Evolutionary conservation across 2,797 vertebrate genomes (phyloP).

Genomic region (Pagetopsis macropterus): DNA sequence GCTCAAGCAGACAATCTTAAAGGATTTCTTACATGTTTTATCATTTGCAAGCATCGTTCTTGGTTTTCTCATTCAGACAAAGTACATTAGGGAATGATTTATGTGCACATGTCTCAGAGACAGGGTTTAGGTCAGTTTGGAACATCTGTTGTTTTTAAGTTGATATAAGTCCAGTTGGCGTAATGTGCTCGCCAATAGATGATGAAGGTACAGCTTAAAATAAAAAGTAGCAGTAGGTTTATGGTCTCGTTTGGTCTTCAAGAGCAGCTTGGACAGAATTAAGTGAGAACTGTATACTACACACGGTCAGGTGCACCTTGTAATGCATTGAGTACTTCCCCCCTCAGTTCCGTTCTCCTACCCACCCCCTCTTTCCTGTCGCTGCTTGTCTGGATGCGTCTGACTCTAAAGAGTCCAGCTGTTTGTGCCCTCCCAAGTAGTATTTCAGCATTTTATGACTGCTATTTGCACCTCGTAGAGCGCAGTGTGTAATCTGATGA

Average conservation of each 20-base stretch:
- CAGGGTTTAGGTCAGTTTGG: constrained; percentile 19
- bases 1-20: constrained; percentile 28
- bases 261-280: constrained; percentile 12
- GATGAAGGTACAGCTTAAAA: constrained; percentile 32
- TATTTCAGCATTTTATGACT: constrained; percentile 82
- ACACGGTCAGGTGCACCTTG: constrained; percentile 74
- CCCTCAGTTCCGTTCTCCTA: constrained; percentile 70
- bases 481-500: constrained; percentile 83
- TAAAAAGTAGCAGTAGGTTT: constrained; percentile 1
- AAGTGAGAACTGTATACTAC: constrained; percentile 19
- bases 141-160: constrained; percentile 24
- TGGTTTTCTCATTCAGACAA: constrained; percentile 12
- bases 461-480: constrained; percentile 83
- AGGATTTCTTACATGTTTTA: constrained; percentile 17
- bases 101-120: constrained; percentile 6
- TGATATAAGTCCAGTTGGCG: constrained; percentile 39
- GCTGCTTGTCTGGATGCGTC: constrained; percentile 80
- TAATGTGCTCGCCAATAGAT: constrained; percentile 43
- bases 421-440: constrained; percentile 85
- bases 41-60: constrained; percentile 21
- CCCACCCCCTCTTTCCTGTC: constrained; percentile 62
- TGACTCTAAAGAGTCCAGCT: constrained; percentile 81
- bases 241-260: background rate
- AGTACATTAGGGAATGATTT: constrained; percentile 15
- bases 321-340: constrained; percentile 56